These are phyloP conservation scores for Noctuana brunneofusca DNA, from an alignment of 2,888 invertebrate genomes.

Conservation along the genomic window DNA sequence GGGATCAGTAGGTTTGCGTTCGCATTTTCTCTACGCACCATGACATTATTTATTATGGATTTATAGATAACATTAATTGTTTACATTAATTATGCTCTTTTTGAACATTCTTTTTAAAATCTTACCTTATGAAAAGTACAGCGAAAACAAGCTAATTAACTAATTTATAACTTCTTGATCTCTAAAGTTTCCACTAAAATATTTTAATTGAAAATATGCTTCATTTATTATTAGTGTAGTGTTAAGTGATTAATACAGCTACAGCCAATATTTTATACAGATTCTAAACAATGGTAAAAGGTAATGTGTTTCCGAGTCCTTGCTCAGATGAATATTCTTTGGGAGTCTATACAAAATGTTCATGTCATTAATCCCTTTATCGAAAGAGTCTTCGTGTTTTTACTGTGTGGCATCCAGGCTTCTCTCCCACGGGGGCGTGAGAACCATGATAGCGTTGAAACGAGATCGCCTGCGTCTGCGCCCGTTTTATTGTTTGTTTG, in stretches of 20 bases:
- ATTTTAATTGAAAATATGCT: background rate
- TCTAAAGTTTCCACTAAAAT: background rate
- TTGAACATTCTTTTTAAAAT: background rate
- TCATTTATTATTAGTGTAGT: background rate
- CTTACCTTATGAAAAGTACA: no score
- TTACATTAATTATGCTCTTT: background rate
- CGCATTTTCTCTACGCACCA: conserved; percentile 16
- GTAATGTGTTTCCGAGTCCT: no score
- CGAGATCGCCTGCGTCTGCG: conserved; percentile 37
- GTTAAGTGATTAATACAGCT: no score
- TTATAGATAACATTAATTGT: conserved; percentile 8
- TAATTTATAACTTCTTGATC: no score
- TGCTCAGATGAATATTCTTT: background rate
- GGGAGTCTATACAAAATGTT: background rate
- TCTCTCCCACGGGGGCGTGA: conserved; percentile 47
- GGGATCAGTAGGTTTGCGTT: conserved; percentile 31
- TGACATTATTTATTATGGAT: conserved; percentile 26
- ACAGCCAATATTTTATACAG: no score
- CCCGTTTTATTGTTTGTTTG: conserved; percentile 39
- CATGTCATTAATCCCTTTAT: conserved; percentile 12
- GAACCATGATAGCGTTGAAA: conserved; percentile 45
- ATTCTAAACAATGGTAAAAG: background rate
- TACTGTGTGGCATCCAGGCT: conserved; percentile 17
- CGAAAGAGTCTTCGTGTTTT: conserved; percentile 5
- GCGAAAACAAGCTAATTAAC: no score